A percentile compares a stretch with the other conserved stretches of the same genome.
Conservation (phyloP, 2,113 vertebrate genomes). For the Pionites leucogaster region DNA sequence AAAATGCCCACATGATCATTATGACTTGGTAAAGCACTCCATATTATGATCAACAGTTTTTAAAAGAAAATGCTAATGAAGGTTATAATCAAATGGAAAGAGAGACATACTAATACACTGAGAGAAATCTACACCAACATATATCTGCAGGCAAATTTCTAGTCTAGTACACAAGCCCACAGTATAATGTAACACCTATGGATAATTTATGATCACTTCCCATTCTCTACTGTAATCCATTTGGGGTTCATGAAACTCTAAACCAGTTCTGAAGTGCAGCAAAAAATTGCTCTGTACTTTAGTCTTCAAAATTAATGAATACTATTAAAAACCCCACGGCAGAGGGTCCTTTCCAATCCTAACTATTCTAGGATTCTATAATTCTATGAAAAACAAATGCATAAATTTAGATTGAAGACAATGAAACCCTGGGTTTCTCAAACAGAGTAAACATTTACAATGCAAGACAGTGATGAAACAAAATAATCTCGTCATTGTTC, state of each 20-base stretch:
- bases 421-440: not conserved
- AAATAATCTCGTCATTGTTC: slow-evolving; percentile 30
- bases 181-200: not conserved
- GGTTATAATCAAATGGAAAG: not conserved
- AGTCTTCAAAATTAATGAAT: not conserved
- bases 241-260: not conserved
- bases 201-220: not conserved
- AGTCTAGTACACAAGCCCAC: not conserved
- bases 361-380: too few species aligned
- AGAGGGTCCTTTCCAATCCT: too few species aligned
- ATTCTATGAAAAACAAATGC: not conserved
- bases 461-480: not conserved
- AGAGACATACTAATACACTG: not conserved
- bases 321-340: not conserved
- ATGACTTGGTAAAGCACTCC: not conserved
- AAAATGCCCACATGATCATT: not conserved
- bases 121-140: not conserved
- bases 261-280: not conserved
- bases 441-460: slow-evolving; percentile 33
- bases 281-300: not conserved
- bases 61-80: not conserved
- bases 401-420: not conserved
- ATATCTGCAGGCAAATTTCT: not conserved
- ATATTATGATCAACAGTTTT: not conserved
- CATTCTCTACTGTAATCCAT: not conserved